Base-by-base conservation (phyloP, 2,888 invertebrate species). In the Chrysolina oricalcia region DNA sequence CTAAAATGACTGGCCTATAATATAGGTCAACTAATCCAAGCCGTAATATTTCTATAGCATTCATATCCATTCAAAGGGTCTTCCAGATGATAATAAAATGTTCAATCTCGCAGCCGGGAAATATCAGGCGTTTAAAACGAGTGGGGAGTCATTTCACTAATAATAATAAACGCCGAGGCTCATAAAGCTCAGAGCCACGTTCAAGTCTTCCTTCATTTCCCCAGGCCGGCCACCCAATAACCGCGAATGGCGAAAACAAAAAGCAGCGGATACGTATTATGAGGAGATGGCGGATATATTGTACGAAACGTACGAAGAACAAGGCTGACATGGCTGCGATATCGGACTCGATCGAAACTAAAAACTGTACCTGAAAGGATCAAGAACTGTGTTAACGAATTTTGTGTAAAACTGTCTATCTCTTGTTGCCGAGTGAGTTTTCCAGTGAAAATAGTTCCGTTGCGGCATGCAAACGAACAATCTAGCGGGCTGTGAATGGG, bases 231-330 rank as follows among this genome's bases (percentile, higher is more conserved):
- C 21, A 43, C 21, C 48, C 5, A 27, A 67, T 27, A 27, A 27
- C 50, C 15, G 2, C 35, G 46, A 41, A 71, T 71, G 71, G 64
- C 63, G 35, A 10, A 50, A 64, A 48, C 50, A 64, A 50, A 64
- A 35, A 53, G 40, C 63, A 77, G 56, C 62, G 75, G 67, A 73
- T 69, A 21, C 53, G 56, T 85, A 88, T 85, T 84, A 89, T 89
- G 89, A 89, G 87, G 87, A 88, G 85, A 88, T 89, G 89, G 89
- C 86, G 85, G 81, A 84, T 87, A 79, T 89, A 88, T 80, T 89
- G 88, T 84, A 87, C 87, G 82, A 88, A 88, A 85, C 88, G 88
- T 84, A 88, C 88, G 83, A 89, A 88, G 86, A 88, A 88, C 87
- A 89, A 87, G 88, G 85, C 74, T 75, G 78, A 70, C 74, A 84